phyloP scores from a whole-genome alignment of 1,140 invertebrate genomes.

The Tachypleus tridentatus region DNA sequence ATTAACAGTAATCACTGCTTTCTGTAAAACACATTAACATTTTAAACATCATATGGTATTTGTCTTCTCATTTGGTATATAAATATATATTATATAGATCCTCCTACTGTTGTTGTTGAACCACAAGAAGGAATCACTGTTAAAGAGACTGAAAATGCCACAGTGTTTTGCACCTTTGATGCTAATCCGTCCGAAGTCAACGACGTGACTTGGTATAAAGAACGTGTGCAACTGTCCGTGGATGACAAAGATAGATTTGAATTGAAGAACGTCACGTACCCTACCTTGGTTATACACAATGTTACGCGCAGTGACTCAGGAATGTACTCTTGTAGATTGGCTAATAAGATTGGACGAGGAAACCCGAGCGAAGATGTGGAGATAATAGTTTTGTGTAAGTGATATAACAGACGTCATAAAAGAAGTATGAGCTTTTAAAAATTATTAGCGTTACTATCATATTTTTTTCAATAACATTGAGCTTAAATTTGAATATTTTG shows the following conservation, averaged over 20 bases:
- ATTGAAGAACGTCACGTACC: neutral
- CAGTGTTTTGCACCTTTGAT: constrained; percentile 19
- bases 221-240: neutral
- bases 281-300: neutral
- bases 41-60: no score
- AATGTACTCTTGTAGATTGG: neutral
- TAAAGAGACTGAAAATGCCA: constrained; percentile 13
- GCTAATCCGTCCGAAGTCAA: constrained; percentile 22
- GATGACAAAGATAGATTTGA: neutral
- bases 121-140: constrained; percentile 18
- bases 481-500: no score
- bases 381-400: neutral
- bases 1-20: no score
- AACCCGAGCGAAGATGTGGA: neutral
- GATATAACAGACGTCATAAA: no score
- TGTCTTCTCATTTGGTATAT: no score
- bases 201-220: constrained; percentile 21
- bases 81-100: constrained; percentile 10
- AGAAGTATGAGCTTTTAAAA: no score
- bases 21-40: no score
- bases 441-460: no score
- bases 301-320: neutral
- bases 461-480: no score
- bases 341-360: neutral
- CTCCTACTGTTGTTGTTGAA: constrained; percentile 19